These are phyloP conservation scores for Patella caerulea DNA, from an alignment of 2,888 invertebrate genomes.

Conservation along the genomic window DNA sequence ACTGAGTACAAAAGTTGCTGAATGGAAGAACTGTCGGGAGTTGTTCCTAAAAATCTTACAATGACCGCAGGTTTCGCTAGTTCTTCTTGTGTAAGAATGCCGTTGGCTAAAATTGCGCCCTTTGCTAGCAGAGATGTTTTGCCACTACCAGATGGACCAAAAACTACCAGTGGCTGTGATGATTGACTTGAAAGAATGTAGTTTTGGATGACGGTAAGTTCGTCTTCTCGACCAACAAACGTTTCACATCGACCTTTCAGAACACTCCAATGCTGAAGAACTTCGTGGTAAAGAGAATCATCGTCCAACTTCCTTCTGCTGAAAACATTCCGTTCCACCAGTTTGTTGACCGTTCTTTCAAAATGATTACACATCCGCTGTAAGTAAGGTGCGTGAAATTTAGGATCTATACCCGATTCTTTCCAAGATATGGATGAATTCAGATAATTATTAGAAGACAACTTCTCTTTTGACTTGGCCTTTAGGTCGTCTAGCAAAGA, in stretches of 20 bases:
- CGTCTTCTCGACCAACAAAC: conserved; percentile 51
- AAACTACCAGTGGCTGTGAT: conserved; percentile 50
- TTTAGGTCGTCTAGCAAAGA: conserved; percentile 43
- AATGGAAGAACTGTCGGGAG: conserved; percentile 57
- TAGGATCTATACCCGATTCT: conserved; percentile 48
- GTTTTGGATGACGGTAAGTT: conserved; percentile 37
- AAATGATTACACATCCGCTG: conserved; percentile 47
- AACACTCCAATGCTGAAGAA: conserved; percentile 50
- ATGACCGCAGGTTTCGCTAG: conserved; percentile 36
- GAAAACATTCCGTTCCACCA: conserved; percentile 48
- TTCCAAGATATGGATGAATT: conserved; percentile 47
- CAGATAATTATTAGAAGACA: conserved; percentile 38
- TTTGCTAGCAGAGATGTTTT: conserved; percentile 66
- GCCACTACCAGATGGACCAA: conserved; percentile 62
- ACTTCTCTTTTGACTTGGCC: conserved; percentile 39
- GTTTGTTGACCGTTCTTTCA: conserved; percentile 43
- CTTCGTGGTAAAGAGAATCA: conserved; percentile 53
- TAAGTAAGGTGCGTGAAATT: conserved; percentile 52
- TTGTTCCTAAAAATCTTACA: conserved; percentile 62
- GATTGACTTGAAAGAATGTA: conserved; percentile 44
- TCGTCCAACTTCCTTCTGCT: conserved; percentile 33
- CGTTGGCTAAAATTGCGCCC: conserved; percentile 47
- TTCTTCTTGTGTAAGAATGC: conserved; percentile 20
- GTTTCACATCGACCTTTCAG: conserved; percentile 37
- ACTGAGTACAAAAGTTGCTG: conserved; percentile 52